phyloP scores from a whole-genome alignment of 2,113 vertebrate species.

The human region GRCh38 chr9:86483001-86483500 shows the following conservation, averaged over 20 bases:
- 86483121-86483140: neutral
- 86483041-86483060: too few relatives aligned
- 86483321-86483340: neutral
- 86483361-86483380: neutral
- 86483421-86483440: neutral
- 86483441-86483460: neutral
- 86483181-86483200: neutral
- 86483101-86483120: neutral
- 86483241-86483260: neutral
- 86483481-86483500: neutral
- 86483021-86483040: too few relatives aligned
- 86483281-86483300: neutral
- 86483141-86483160: neutral
- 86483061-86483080: neutral
- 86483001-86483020: too few relatives aligned
- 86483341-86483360: neutral
- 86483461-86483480: neutral
- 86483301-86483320: neutral
- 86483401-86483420: neutral
- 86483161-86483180: neutral
- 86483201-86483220: neutral
- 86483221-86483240: neutral
- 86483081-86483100: neutral
- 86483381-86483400: neutral
- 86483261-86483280: neutral